Evolutionary conservation across 2,113 vertebrate species (phyloP), one percentile per base, ranked within the genome.

Genomic region (Alligator mississippiensis): DNA sequence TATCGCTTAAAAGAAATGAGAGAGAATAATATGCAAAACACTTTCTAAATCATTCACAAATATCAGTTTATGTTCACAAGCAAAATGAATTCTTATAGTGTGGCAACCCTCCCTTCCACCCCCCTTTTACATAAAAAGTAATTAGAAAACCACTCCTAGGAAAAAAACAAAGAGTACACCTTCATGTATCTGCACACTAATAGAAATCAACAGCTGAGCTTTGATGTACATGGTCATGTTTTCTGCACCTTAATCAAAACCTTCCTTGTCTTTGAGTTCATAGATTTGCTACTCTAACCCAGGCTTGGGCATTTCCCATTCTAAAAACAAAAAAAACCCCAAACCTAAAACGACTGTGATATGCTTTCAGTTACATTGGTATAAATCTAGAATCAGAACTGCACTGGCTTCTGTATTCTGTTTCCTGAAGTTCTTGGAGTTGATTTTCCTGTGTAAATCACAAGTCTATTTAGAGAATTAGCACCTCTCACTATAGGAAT

Each of bases 121-220:
- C 47, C 47, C 47, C 47, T 47, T 4, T 80, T 87, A 11, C 1
- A 1, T 34, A 1, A 74, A 38, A 86, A 76, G 61, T 16, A 1
- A 3, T 88, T 82, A 28, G 38, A 77, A 77, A 82, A 12, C 80
- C 17, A 75, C 19, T 78, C 5, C 30, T 5, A 34, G 14, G 1
- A 0, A 0, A 91, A 18, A 80, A 6, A 16, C 68, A 80, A 77
- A 83, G 21, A 1, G 11, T 27, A 14, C 22, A 78, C 2, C 0
- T 57, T 88, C 7, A 25, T 5, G 80, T n/a, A 80, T 82, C 12
- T 62, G 13, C 55, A 64, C 7, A 13, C 13, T 92, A 5, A 12
- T 54, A 12, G 28, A 55, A 2, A 85, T 84, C 3, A 19, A 83
- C 1, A 79, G 5, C 8, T 87, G 57, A 25, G 74, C 72, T 60